Base-by-base conservation (phyloP, 2,888 invertebrate genomes). In the Apodemia zela region DNA sequence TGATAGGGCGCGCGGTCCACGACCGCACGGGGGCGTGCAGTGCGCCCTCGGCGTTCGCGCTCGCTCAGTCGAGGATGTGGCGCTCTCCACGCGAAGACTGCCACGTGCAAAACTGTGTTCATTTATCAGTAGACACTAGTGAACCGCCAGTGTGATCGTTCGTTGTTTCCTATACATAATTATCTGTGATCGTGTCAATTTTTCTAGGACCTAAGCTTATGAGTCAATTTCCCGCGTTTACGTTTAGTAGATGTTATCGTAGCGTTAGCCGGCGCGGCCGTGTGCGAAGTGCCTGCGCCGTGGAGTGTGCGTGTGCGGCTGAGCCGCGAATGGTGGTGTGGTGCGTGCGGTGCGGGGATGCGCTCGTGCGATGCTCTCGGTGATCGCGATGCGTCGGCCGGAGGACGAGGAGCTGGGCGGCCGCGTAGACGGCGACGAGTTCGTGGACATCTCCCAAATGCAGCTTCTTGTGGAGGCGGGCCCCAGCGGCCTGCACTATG, bases 401-500 rank as follows among this genome's bases (percentile, higher is more conserved):
- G 94, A 93, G 93, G 94, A 94, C 90, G 93, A 93, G 89, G 90
- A 90, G 84, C 81, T 89, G 79, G 89, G 86, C 79, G 84, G 86
- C 71, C 87, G 88, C 80, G 88, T 81, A 85, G 88, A 86, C 77
- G 85, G 85, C 84, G 95, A 95, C 88, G 96, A 96, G 89, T 96
- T 95, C 88, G 96, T 96, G 82, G 96, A 96, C 87, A 96, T 96
- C 76, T 93, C 96, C 65, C 96, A 96, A 82, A 96, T 96, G 82
- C 96, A 96, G 78, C 94, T 96, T 82, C 87, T 96, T 74, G 92
- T 96, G 73, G 92, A 96, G 82, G 88, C 89, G 78, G 89, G 89
- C 82, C 93, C 80, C 81, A 93, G 81, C 84, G 92, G 81, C 74
- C 85, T 80, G 86, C 91, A 81, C 82, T 86, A 89, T 79, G 88